Evolutionary conservation across 1,140 invertebrate species (phyloP).

Genomic region (Musca domestica): DNA sequence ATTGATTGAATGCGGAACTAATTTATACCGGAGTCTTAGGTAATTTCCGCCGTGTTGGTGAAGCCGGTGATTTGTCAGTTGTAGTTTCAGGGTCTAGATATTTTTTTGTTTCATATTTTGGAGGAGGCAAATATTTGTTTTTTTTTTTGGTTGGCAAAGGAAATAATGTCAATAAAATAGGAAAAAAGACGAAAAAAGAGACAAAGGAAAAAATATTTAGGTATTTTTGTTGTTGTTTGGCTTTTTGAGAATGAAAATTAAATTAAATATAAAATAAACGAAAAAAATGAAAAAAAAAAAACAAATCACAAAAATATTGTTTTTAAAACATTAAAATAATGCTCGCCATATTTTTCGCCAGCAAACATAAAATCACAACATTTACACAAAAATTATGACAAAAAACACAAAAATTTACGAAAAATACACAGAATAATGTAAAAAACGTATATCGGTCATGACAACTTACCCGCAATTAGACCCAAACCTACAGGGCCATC

Average conservation of each 20-base stretch:
- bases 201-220: neutral
- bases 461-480: slow-evolving; percentile 50
- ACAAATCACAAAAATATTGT: neutral
- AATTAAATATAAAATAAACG: neutral
- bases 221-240: neutral
- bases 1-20: slow-evolving; percentile 26
- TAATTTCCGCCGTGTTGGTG: slow-evolving; percentile 85
- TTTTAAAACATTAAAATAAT: slow-evolving; percentile 9
- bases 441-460: too few relatives aligned
- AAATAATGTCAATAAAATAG: neutral
- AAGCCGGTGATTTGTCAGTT: slow-evolving; percentile 77
- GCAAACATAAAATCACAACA: neutral
- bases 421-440: neutral
- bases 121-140: neutral
- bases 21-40: slow-evolving; percentile 92
- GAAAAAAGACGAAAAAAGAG: slow-evolving; percentile 51
- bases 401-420: neutral
- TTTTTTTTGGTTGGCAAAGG: slow-evolving; percentile 12
- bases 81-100: slow-evolving; percentile 57
- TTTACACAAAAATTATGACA: neutral
- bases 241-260: too few relatives aligned
- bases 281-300: neutral
- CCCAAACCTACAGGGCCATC: slow-evolving; percentile 48
- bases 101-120: neutral
- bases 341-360: neutral